Conservation (phyloP, 2,797 vertebrate genomes). For the Botia kubotai region DNA sequence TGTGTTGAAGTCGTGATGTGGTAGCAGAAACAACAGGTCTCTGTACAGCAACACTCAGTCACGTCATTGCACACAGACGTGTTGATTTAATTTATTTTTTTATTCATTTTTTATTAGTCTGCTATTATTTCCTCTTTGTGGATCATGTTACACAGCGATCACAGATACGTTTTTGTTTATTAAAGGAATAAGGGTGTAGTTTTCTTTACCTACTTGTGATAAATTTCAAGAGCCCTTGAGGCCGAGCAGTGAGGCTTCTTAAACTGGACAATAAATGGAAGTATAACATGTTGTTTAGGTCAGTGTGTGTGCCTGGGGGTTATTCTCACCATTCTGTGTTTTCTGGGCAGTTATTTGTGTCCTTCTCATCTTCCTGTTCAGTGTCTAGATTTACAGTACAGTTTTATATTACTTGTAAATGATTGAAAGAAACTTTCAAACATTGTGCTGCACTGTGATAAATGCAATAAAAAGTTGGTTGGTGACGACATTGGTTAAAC, state of each 20-base stretch:
- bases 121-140: background rate
- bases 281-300: background rate
- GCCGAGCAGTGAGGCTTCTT: background rate
- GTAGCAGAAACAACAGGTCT: background rate
- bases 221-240: conserved; percentile 6
- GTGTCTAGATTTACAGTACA: background rate
- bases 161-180: conserved; percentile 9
- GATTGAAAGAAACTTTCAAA: no score
- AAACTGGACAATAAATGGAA: background rate
- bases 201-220: background rate
- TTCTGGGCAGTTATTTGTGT: background rate
- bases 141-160: background rate
- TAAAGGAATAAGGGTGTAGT: conserved; percentile 3
- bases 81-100: conserved; percentile 27
- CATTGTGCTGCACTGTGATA: no score
- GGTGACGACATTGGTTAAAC: no score
- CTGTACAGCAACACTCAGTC: background rate
- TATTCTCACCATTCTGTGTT: background rate
- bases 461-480: no score
- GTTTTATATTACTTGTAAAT: no score
- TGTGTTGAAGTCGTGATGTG: background rate
- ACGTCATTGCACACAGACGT: conserved; percentile 2
- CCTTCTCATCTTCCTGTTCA: background rate
- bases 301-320: background rate
- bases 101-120: background rate